Evolutionary conservation across 2,113 vertebrate species (phyloP).

Genomic region (Pedionomus torquatus): DNA sequence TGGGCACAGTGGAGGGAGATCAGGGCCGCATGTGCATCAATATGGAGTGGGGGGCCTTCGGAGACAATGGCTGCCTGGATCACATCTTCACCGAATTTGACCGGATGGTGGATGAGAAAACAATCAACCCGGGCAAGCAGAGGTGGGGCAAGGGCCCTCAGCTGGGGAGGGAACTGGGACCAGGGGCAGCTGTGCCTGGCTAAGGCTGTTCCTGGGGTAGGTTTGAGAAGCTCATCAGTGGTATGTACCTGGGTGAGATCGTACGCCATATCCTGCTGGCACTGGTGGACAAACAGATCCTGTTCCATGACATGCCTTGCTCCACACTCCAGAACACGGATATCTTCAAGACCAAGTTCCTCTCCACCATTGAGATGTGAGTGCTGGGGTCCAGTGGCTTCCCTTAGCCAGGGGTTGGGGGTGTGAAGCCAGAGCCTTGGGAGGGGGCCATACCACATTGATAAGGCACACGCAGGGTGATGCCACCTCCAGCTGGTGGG

Average conservation of each 20-base stretch:
- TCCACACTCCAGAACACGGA: conserved; percentile 60
- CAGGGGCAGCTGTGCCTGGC: neutral
- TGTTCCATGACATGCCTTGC: conserved; percentile 66
- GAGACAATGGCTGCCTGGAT: conserved; percentile 72
- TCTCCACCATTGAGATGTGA: conserved; percentile 77
- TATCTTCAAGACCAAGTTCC: conserved; percentile 79
- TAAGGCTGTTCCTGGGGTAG: conserved; percentile 20
- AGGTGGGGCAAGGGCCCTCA: conserved; percentile 49
- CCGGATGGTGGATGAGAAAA: conserved; percentile 52
- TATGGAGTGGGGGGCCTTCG: conserved; percentile 83
- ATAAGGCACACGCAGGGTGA: neutral
- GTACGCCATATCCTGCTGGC: conserved; percentile 75
- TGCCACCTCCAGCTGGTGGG: neutral
- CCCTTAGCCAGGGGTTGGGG: rapidly evolving
- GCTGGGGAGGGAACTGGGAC: neutral
- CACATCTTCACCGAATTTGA: conserved; percentile 70
- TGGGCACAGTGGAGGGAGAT: conserved; percentile 50
- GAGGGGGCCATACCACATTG: neutral
- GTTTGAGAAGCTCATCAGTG: conserved; percentile 83
- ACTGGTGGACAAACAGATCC: conserved; percentile 49
- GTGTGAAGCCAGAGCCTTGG: neutral
- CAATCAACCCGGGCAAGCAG: conserved; percentile 76
- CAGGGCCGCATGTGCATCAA: conserved; percentile 80
- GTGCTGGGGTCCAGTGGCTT: neutral
- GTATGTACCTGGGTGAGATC: conserved; percentile 81